Base-by-base conservation (phyloP, 2,888 invertebrate species). In the Aproaerema taeniolella region DNA sequence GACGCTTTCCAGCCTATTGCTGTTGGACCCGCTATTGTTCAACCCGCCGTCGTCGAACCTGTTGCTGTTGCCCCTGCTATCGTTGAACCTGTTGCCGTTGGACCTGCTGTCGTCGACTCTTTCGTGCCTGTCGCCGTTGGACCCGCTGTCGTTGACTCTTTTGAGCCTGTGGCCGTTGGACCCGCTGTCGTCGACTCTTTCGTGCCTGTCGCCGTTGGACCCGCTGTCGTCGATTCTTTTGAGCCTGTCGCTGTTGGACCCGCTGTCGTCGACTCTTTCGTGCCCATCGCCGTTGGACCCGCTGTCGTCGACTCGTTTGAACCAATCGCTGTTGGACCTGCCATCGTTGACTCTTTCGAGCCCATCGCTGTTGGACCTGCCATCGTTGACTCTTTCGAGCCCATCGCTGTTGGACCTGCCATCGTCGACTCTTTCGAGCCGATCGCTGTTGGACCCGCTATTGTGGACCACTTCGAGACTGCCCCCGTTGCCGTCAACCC, bases 61-160 rank as follows among this genome's bases (percentile, higher is more conserved):
- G 41, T 61, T 40, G 45, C 39, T 2, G 47, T 52, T 33, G 53
- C 37, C 50, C 54, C 50, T 32, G 36, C 54, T 40, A 49, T 65
- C 30, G 45, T 52, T 8, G 38, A 39, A 8, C 49, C 50, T 8
- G 42, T 45, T 32, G 36, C 37, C 24, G 43, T 42, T 13, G 47
- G 38, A 11, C 48, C 51, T 36, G 49, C 46, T 25, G 25, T 52
- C 17, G 44, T 49, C 9, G 45, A 42, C 31, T 12, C 6, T 11
- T 7, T 12, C 38, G 6, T 10, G 12, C 34, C 38, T 15, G 31
- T 47, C 17, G 9, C 37, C 16, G 39, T 40, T 29, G 46, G 40
- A 2, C 37, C 37, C 1, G 37, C 37, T 5, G 31, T 41, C 14
- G 31, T 38, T 10, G 25, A 14, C 42, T 4, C 4, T 7, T 6